These are phyloP conservation scores for Chaetorhynchus papuensis DNA, from an alignment of 2,113 vertebrate species.

Conservation along the genomic window DNA sequence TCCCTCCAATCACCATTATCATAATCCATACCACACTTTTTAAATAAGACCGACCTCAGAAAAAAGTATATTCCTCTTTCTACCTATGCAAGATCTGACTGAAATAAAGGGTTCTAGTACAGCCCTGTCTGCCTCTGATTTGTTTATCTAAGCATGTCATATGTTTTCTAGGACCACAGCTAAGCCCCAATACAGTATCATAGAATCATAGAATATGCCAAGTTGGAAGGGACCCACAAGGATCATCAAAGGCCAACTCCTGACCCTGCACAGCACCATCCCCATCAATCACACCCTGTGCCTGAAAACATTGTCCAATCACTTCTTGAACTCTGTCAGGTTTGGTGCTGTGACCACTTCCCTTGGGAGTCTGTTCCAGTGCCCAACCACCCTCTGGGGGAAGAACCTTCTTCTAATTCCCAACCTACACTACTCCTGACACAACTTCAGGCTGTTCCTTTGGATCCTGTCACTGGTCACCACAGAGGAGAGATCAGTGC, in stretches of 20 bases:
- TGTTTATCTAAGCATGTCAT: background rate
- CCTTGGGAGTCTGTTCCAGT: background rate
- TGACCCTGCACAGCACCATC: background rate
- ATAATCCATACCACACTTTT: background rate
- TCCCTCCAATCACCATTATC: background rate
- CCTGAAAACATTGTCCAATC: rapidly evolving
- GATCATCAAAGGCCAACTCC: background rate
- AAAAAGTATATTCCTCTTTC: background rate
- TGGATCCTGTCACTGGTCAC: rapidly evolving
- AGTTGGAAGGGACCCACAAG: background rate
- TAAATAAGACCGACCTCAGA: background rate
- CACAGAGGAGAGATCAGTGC: background rate
- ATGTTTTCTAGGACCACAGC: background rate
- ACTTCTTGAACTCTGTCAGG: background rate
- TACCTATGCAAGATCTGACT: background rate
- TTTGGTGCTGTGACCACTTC: background rate
- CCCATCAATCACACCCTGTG: background rate
- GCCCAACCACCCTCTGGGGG: rapidly evolving
- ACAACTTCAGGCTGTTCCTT: background rate
- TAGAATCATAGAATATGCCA: background rate
- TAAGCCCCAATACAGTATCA: background rate
- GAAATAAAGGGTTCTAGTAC: background rate
- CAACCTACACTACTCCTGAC: background rate
- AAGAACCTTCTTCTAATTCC: background rate
- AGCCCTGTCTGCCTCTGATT: background rate